A percentile compares a stretch with the other conserved stretches of the same genome.
These are phyloP conservation scores for Cerastoderma edule DNA, from an alignment of 2,888 invertebrate species.

Conservation along the genomic window DNA sequence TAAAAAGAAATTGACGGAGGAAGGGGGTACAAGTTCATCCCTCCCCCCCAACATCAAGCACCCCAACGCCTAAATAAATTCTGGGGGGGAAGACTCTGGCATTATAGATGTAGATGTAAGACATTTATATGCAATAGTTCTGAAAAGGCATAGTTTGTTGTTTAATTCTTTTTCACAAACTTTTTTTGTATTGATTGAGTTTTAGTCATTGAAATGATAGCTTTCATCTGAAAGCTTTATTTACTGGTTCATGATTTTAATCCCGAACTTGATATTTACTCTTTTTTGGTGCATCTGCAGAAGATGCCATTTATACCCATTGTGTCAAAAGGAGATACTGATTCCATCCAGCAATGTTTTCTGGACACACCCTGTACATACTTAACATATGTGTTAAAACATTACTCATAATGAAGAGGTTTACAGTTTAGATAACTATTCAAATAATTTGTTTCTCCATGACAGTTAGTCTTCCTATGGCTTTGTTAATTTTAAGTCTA, in stretches of 20 bases:
- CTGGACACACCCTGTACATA: neutral
- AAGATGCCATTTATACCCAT: neutral
- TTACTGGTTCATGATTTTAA: neutral
- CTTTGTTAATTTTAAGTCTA: neutral
- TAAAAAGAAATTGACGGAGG: too few relatives aligned
- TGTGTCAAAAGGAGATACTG: constrained; percentile 3
- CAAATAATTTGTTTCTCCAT: neutral
- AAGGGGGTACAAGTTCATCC: too few relatives aligned
- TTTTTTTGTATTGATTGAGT: neutral
- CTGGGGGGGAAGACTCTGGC: too few relatives aligned
- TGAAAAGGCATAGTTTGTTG: neutral
- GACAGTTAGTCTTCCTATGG: neutral
- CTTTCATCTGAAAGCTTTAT: neutral
- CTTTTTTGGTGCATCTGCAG: neutral
- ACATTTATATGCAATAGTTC: too few relatives aligned
- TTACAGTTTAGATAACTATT: neutral
- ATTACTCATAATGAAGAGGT: neutral
- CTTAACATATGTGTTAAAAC: neutral
- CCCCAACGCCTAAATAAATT: too few relatives aligned
- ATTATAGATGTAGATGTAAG: too few relatives aligned
- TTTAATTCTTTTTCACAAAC: neutral
- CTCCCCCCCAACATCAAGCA: too few relatives aligned
- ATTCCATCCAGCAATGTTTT: neutral
- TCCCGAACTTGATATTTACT: neutral
- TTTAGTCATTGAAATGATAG: neutral